These are phyloP conservation scores for Nothocercus nigrocapillus DNA, from an alignment of 2,113 vertebrate species.

Conservation along the genomic window DNA sequence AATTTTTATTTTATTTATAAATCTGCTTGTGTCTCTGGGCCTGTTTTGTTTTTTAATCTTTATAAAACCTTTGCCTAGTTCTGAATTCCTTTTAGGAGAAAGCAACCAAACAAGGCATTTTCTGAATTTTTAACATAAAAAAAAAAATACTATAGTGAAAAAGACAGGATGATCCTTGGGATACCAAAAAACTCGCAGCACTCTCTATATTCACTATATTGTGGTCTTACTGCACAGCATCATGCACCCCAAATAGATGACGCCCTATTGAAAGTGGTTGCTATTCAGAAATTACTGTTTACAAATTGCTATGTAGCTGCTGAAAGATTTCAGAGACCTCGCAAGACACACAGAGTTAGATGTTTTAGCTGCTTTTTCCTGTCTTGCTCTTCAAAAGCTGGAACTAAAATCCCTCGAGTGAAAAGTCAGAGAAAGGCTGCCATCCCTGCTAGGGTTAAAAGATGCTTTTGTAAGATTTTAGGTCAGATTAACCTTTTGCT, in stretches of 20 bases:
- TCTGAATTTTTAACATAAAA: background rate
- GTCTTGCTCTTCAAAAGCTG: constrained; percentile 63
- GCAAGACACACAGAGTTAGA: constrained; percentile 41
- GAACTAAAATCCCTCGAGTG: constrained; percentile 68
- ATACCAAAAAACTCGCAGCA: background rate
- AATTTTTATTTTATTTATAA: background rate
- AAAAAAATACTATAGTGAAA: background rate
- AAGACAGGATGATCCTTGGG: background rate
- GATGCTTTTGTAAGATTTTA: constrained; percentile 82
- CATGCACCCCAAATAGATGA: background rate
- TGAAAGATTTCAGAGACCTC: constrained; percentile 50
- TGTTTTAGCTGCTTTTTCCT: constrained; percentile 60
- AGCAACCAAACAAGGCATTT: background rate
- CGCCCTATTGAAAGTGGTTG: background rate
- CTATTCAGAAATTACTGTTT: background rate
- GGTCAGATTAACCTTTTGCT: constrained; percentile 84
- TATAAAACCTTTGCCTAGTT: background rate
- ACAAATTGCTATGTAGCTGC: constrained; percentile 8
- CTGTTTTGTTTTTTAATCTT: background rate
- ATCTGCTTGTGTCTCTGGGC: background rate
- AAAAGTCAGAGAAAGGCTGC: constrained; percentile 56
- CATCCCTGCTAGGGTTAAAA: constrained; percentile 79
- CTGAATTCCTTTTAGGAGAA: background rate
- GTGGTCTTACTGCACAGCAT: background rate
- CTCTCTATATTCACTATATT: background rate